These are phyloP conservation scores for Corythornis vintsioides DNA, from an alignment of 2,113 vertebrate genomes.

Conservation along the genomic window DNA sequence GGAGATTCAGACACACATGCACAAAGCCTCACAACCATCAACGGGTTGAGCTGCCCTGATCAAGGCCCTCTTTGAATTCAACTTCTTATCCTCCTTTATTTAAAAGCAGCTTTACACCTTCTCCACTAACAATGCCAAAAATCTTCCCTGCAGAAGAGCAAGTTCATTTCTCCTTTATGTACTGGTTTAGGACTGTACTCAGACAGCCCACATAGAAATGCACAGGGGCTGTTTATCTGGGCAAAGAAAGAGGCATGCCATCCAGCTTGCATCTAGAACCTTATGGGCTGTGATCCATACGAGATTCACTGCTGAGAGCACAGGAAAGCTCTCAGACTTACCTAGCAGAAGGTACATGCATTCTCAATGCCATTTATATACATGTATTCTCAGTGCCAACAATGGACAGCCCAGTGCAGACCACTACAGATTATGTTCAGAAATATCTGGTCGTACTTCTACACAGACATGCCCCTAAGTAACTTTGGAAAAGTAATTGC, in stretches of 20 bases:
- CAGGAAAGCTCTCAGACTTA: neutral
- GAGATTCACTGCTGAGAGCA: neutral
- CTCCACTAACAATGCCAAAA: neutral
- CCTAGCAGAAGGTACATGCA: neutral
- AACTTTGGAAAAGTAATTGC: neutral
- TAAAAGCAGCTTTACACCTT: neutral
- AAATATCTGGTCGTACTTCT: neutral
- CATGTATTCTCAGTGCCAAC: neutral
- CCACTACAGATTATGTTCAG: neutral
- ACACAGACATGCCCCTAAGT: neutral
- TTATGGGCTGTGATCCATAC: neutral
- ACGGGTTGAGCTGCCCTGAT: neutral
- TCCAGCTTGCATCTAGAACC: neutral
- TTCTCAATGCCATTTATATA: neutral
- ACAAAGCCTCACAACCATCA: neutral
- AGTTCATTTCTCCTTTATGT: neutral
- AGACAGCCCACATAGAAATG: neutral
- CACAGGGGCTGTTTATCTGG: neutral
- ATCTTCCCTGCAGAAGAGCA: neutral
- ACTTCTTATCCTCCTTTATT: neutral
- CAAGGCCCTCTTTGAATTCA: neutral
- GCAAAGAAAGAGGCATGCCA: neutral
- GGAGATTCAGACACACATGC: rapidly evolving
- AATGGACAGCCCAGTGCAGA: neutral
- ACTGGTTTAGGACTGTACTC: neutral